phyloP scores from a whole-genome alignment of 2,888 invertebrate species.

The Emmelina monodactyla region DNA sequence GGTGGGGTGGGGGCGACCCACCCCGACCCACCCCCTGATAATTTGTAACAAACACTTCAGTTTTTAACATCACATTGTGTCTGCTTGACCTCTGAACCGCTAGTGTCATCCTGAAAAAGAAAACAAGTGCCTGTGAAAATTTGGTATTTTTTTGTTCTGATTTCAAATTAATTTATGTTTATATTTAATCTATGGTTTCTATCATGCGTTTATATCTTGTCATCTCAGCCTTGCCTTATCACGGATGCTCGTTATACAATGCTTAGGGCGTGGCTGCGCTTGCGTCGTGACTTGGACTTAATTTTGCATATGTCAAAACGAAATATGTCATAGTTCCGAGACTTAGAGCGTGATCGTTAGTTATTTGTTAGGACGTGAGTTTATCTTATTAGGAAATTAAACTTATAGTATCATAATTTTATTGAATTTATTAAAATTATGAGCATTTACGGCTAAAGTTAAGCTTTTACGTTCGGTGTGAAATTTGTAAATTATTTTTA shows the following conservation, averaged over 20 bases:
- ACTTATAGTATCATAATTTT: no score
- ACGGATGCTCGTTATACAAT: slow-evolving; percentile 17
- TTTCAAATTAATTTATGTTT: not conserved
- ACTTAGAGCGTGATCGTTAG: not conserved
- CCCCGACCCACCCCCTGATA: slow-evolving; percentile 34
- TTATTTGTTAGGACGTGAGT: no score
- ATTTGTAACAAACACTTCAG: slow-evolving; percentile 52
- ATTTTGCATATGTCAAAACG: slow-evolving; percentile 20
- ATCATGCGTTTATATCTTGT: not conserved
- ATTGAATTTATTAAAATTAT: no score
- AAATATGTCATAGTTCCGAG: slow-evolving; percentile 17
- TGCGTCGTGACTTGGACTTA: slow-evolving; percentile 19
- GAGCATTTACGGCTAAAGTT: no score
- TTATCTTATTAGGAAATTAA: no score
- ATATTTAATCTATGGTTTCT: not conserved
- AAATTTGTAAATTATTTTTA: no score
- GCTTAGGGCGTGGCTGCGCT: slow-evolving; percentile 16
- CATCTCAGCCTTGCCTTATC: slow-evolving; percentile 12
- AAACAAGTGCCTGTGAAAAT: no score
- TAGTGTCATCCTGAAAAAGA: slow-evolving; percentile 20
- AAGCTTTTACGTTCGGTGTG: no score
- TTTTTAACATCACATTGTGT: slow-evolving; percentile 43
- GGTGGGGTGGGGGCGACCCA: slow-evolving; percentile 44
- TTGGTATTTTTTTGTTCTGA: not conserved
- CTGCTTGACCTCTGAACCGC: slow-evolving; percentile 43